Percentiles rank a stretch among this genome's conserved stretches.
These are phyloP conservation scores for Silurus meridionalis DNA, from an alignment of 2,113 vertebrate genomes.

Conservation along the genomic window DNA sequence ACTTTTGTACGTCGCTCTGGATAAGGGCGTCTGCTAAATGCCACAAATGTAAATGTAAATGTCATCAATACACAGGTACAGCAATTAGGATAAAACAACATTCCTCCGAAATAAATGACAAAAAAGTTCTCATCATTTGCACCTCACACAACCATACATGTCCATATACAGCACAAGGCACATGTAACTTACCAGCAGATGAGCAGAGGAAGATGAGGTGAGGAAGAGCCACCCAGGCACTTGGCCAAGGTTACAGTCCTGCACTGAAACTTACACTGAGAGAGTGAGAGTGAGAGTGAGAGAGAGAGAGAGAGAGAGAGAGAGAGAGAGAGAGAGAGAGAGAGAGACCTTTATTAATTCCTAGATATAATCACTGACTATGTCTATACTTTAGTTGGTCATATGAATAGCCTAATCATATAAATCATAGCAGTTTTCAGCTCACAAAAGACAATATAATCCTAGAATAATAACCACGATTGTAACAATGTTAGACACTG, in stretches of 20 bases:
- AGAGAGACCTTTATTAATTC: background rate
- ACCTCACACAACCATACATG: background rate
- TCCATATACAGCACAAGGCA: background rate
- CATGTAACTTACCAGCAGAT: slow-evolving; percentile 61
- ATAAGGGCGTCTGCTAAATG: too few species aligned
- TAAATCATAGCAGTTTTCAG: background rate
- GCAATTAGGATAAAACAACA: too few species aligned
- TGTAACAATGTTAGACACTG: background rate
- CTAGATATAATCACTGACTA: background rate
- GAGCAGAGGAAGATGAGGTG: slow-evolving; percentile 58
- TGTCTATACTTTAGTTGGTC: background rate
- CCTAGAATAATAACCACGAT: background rate
- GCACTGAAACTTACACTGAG: slow-evolving; percentile 64
- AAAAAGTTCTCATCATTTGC: background rate
- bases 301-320: background rate
- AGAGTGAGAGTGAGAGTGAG: background rate
- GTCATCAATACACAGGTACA: too few species aligned
- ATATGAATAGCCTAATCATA: background rate
- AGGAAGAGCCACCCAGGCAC: slow-evolving; percentile 69
- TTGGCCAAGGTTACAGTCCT: slow-evolving; percentile 66
- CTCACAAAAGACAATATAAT: background rate
- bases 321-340: background rate
- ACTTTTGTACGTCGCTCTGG: too few species aligned
- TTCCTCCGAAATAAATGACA: too few species aligned
- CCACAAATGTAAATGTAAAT: too few species aligned